A percentile compares a stretch with the other conserved stretches of the same genome.
Evolutionary conservation across 2,888 invertebrate species (phyloP).

Genomic region (Tyria jacobaeae): DNA sequence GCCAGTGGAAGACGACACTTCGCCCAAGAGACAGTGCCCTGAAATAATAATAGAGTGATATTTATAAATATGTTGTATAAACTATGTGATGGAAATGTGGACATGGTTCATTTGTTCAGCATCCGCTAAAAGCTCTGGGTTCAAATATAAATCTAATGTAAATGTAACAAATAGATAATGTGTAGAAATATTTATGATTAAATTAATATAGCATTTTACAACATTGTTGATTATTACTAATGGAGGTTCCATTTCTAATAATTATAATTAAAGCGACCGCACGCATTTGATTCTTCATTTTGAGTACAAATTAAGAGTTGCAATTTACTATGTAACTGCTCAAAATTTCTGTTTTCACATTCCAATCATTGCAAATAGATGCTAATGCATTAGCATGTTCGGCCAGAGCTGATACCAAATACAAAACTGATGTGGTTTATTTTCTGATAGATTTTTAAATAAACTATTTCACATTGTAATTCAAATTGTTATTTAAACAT

Average conservation of each 20-base stretch:
- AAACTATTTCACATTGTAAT: conserved; percentile 66
- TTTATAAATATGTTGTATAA: conserved; percentile 52
- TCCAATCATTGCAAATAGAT: conserved; percentile 69
- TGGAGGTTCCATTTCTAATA: conserved; percentile 56
- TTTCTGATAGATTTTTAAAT: conserved; percentile 75
- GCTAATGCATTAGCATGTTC: conserved; percentile 58
- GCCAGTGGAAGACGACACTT: conserved; percentile 67
- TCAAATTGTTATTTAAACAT: conserved; percentile 45
- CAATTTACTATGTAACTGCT: conserved; percentile 53
- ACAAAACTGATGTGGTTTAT: conserved; percentile 74
- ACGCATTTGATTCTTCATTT: conserved; percentile 54
- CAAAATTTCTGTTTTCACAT: conserved; percentile 68
- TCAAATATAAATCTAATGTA: conserved; percentile 61
- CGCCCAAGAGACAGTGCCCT: conserved; percentile 81
- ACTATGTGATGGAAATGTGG: conserved; percentile 63
- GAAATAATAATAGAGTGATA: conserved; percentile 73
- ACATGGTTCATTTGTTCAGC: conserved; percentile 60
- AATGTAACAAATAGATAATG: conserved; percentile 63
- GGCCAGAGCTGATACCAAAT: conserved; percentile 81
- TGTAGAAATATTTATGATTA: conserved; percentile 78
- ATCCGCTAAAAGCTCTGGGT: conserved; percentile 65
- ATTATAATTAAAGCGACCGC: conserved; percentile 48
- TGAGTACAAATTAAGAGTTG: conserved; percentile 62
- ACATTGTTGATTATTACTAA: conserved; percentile 68
- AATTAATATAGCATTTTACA: conserved; percentile 71